Evolutionary conservation across 2,888 invertebrate species (phyloP).

Genomic region (Cephonodes hylas): DNA sequence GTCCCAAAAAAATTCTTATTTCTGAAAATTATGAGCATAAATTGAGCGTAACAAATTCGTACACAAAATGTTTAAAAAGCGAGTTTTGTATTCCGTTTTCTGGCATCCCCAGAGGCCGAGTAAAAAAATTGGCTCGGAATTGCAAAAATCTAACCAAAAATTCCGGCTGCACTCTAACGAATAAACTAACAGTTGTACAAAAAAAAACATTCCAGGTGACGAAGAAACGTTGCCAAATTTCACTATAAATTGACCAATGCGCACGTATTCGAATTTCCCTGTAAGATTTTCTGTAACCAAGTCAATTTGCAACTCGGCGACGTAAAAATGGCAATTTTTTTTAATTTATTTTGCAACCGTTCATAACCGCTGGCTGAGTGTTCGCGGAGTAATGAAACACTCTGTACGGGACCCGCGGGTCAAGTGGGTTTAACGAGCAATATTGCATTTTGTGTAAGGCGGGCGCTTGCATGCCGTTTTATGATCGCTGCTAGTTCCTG

Average conservation of each 20-base stretch:
- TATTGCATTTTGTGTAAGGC: slow-evolving; percentile 67
- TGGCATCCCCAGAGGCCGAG: background rate
- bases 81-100: background rate
- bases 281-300: slow-evolving; percentile 6
- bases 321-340: background rate
- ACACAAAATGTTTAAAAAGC: background rate
- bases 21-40: background rate
- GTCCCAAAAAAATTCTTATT: no score
- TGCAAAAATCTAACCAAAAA: background rate
- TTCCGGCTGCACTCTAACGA: background rate
- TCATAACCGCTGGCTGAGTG: background rate
- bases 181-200: background rate
- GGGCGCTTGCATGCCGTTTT: slow-evolving; percentile 27
- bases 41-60: background rate
- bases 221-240: background rate
- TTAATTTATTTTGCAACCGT: slow-evolving; percentile 9
- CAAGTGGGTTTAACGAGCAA: slow-evolving; percentile 75
- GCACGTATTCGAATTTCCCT: background rate
- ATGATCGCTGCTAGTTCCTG: background rate
- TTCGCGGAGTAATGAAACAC: slow-evolving; percentile 49
- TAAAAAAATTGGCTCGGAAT: background rate
- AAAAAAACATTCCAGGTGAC: background rate
- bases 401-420: slow-evolving; percentile 57
- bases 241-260: background rate
- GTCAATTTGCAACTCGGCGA: slow-evolving; percentile 3